Base-by-base conservation (phyloP, 2,888 invertebrate species). In the Melinaea marsaeus region DNA sequence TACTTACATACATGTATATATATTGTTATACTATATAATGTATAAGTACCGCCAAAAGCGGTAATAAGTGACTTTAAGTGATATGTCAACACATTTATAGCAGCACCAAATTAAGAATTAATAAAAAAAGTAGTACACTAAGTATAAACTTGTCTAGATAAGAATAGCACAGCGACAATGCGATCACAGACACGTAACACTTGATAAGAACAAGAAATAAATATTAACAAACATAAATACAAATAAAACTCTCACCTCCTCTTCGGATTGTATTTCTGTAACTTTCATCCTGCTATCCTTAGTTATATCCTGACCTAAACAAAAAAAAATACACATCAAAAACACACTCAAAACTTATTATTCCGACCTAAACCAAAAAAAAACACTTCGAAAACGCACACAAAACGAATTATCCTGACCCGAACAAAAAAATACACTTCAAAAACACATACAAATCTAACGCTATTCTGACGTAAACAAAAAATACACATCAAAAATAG, bases 231-330 rank as follows among this genome's bases (percentile, higher is more conserved):
- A 37, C 37, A 37, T 7, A 37, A 6, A 37, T 37, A 6, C 9
- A 42, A 42, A 2, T 42, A 9, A 42, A 42, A 42, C 9, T 6
- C 65, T 68, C 72, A 91, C 91, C 86, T 91, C 91, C 69, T 91
- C 90, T 71, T 89, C 90, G 3, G 88, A 83, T 59, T 83, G 87
- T 58, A 90, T 70, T 71, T 91, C 91, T 55, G 83, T 89, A 67
- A 88, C 86, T 82, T 87, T 90, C 83, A 91, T 86, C 78, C 90
- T 86, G 61, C 87, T 90, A 66, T 92, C 92, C 79, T 86, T 90
- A 76, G 83, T 90, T 76, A 88, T 85, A 75, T 91, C 91, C 79
- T 91, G 91, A 81, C 91, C 91, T 91, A 81, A 64, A 82, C 80
- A 85, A 80, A 81, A 74, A 22, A 22, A 73, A 71, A 70, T 66